Conservation (phyloP, 2,113 vertebrate species). For the Ageneiosus marmoratus region DNA sequence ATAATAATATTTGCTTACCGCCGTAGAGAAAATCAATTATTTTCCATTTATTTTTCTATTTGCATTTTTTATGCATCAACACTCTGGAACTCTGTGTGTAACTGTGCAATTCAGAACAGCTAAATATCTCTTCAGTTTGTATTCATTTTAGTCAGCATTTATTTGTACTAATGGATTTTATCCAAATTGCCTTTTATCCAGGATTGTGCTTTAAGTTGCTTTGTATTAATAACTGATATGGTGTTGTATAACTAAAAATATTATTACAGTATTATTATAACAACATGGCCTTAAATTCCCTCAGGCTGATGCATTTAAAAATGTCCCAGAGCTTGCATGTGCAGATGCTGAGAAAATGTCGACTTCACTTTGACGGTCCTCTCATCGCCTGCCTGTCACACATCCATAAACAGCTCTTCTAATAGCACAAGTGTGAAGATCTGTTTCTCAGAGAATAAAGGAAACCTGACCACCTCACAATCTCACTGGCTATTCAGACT, state of each 20-base stretch:
- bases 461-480: neutral
- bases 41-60: neutral
- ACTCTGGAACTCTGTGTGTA: neutral
- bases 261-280: neutral
- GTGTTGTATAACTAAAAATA: neutral
- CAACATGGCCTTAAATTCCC: neutral
- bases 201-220: neutral
- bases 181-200: neutral
- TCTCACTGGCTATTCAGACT: neutral
- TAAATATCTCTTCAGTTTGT: neutral
- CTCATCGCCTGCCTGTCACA: slow-evolving; percentile 39
- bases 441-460: neutral
- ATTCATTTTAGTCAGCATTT: neutral
- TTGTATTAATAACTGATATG: neutral
- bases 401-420: slow-evolving; percentile 48
- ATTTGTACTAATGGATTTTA: neutral
- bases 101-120: neutral
- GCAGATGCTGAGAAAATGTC: slow-evolving; percentile 38
- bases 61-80: neutral
- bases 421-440: slow-evolving; percentile 44
- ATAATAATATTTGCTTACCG: too few species aligned
- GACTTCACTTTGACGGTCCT: slow-evolving; percentile 25
- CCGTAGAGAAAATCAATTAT: neutral
- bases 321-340: slow-evolving; percentile 5
- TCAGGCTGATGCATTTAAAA: neutral